Evolutionary conservation across 2,888 invertebrate species (phyloP).

Genomic region (Bruchidius siliquastri): DNA sequence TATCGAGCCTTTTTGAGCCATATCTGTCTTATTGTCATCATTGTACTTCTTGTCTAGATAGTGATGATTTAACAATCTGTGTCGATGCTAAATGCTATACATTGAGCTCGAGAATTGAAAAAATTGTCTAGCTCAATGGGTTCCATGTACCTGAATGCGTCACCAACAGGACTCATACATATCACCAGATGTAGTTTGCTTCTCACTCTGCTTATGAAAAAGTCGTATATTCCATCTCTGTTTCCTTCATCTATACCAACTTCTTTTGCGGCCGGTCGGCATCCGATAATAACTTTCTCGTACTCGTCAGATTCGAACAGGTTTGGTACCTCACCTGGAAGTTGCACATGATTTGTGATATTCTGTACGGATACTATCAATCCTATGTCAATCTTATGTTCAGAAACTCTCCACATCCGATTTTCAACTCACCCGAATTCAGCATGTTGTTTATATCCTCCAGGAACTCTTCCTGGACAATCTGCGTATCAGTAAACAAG

Average conservation of each 20-base stretch:
- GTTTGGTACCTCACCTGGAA: constrained; percentile 80
- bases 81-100: too few species aligned
- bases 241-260: constrained; percentile 61
- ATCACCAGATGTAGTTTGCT: constrained; percentile 80
- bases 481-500: constrained; percentile 85
- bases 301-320: constrained; percentile 83
- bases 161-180: constrained; percentile 89
- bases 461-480: constrained; percentile 83
- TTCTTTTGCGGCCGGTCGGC: constrained; percentile 67
- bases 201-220: constrained; percentile 78
- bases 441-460: constrained; percentile 90
- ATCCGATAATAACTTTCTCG: constrained; percentile 75
- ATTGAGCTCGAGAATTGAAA: too few species aligned
- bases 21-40: too few species aligned
- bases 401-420: too few species aligned
- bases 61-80: too few species aligned
- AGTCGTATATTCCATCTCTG: constrained; percentile 78
- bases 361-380: too few species aligned
- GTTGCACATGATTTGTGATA: too few species aligned
- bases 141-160: constrained; percentile 64
- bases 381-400: too few species aligned
- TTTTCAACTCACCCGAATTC: constrained; percentile 63
- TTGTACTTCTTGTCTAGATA: too few species aligned
- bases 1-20: too few species aligned
- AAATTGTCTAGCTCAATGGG: too few species aligned